Evolutionary conservation across 2,888 invertebrate species (phyloP).

Genomic region (Autographa pulchrina): DNA sequence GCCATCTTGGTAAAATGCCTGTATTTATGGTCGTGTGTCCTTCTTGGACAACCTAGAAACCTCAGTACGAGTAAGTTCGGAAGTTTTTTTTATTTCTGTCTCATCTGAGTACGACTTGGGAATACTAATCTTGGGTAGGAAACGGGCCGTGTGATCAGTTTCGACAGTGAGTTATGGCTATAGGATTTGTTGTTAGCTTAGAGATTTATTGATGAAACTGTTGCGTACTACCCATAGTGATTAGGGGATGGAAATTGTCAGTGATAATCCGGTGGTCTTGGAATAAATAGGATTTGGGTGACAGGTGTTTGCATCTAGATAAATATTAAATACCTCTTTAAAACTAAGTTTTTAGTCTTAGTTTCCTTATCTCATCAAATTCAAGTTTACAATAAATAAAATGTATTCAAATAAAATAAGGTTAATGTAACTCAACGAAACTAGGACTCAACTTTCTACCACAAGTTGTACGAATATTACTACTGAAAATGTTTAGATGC

Average conservation of each 20-base stretch:
- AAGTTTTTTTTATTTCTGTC: constrained; percentile 44
- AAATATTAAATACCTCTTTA: background rate
- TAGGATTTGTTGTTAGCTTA: constrained; percentile 39
- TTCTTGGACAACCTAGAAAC: constrained; percentile 65
- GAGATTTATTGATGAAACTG: constrained; percentile 41
- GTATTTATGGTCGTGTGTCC: constrained; percentile 48
- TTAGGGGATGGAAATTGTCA: constrained; percentile 6
- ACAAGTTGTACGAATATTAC: background rate
- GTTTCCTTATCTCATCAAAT: background rate
- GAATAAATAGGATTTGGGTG: background rate
- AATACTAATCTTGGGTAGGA: constrained; percentile 51
- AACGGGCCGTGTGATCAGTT: constrained; percentile 37
- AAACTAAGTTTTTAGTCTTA: background rate
- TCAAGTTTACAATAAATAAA: background rate
- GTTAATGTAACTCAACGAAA: background rate
- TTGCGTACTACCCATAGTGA: constrained; percentile 27
- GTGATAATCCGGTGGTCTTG: background rate
- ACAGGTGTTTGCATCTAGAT: background rate
- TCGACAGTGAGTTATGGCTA: constrained; percentile 44
- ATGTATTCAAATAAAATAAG: background rate
- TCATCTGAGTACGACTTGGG: constrained; percentile 38
- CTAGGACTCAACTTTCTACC: constrained; percentile 4
- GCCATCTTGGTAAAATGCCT: constrained; percentile 33
- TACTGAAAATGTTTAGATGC: background rate
- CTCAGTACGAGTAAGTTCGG: constrained; percentile 58